A percentile compares a stretch with the other conserved stretches of the same genome.
These are phyloP conservation scores for Heliocidaris erythrogramma DNA, from an alignment of 35 echinoderm and acorn worm species.

Conservation along the genomic window DNA sequence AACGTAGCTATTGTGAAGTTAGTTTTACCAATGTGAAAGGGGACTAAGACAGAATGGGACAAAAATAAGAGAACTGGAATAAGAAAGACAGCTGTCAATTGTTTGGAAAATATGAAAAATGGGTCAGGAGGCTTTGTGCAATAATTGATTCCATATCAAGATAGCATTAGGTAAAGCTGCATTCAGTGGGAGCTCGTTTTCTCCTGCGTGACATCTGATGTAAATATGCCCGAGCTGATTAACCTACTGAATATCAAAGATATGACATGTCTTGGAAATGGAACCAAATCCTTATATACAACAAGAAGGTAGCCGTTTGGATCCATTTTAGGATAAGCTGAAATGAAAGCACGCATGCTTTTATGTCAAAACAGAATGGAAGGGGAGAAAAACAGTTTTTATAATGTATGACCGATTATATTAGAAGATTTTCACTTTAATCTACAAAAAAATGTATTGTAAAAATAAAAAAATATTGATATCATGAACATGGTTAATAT, in stretches of 20 bases:
- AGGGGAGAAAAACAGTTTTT: no score
- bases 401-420: no score
- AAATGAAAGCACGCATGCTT: no score
- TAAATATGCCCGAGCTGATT: background rate
- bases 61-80: background rate
- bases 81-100: slow-evolving; percentile 8
- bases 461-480: no score
- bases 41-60: background rate
- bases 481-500: no score
- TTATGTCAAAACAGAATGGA: no score
- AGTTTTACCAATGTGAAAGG: background rate
- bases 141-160: background rate
- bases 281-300: background rate
- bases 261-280: background rate
- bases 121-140: background rate
- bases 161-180: background rate
- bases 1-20: no score
- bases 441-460: no score
- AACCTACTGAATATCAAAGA: background rate
- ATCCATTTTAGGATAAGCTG: background rate
- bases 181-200: background rate
- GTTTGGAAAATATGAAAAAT: background rate
- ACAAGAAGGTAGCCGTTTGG: background rate
- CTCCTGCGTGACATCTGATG: background rate
- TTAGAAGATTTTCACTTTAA: no score